Evolutionary conservation across 2,797 vertebrate genomes (phyloP).

Genomic region (Falco concolor): DNA sequence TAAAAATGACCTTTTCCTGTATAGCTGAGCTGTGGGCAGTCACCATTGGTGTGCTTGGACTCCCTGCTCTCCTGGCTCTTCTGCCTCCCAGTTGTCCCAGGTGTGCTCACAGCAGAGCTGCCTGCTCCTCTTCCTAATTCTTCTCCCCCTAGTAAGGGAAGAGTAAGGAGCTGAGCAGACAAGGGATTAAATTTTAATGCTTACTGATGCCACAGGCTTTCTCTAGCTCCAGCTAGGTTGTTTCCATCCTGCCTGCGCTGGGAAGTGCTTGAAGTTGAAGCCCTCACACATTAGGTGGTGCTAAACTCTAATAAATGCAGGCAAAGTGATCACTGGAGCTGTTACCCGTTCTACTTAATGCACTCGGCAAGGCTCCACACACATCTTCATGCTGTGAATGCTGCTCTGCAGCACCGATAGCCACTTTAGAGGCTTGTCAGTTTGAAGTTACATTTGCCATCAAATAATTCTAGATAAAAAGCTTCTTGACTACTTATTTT

Average conservation of each 20-base stretch:
- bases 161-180: neutral
- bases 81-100: neutral
- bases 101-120: neutral
- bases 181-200: neutral
- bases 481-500: neutral
- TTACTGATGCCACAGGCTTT: neutral
- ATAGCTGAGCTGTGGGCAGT: neutral
- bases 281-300: constrained; percentile 53
- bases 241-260: neutral
- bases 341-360: neutral
- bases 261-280: constrained; percentile 18
- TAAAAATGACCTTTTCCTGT: neutral
- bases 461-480: neutral
- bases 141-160: neutral
- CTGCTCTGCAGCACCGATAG: neutral
- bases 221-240: neutral
- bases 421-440: neutral
- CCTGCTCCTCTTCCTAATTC: neutral
- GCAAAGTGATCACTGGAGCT: neutral
- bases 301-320: constrained; percentile 49
- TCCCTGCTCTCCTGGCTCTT: neutral
- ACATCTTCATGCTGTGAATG: neutral
- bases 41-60: no score
- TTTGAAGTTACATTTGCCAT: neutral
- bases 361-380: neutral